Evolutionary conservation across 2,888 invertebrate genomes (phyloP).

Genomic region (Herminia tarsipennalis): DNA sequence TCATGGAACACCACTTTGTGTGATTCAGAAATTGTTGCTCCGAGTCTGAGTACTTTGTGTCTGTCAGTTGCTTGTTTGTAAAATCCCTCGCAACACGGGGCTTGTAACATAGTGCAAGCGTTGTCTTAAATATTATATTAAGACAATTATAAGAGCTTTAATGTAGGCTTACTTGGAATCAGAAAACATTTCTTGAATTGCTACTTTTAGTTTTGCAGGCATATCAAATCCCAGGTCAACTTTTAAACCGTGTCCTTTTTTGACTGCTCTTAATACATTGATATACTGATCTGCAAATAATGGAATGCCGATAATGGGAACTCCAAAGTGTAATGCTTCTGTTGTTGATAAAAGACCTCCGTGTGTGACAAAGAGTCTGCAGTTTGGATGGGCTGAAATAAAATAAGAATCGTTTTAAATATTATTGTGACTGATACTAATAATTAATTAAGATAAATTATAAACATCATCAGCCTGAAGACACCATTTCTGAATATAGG

Average conservation of each 20-base stretch:
- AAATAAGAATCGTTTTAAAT: no score
- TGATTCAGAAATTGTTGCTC: no score
- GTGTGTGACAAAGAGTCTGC: conserved; percentile 60
- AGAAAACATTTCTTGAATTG: conserved; percentile 52
- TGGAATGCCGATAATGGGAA: conserved; percentile 64
- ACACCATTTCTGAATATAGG: no score
- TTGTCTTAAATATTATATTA: neutral
- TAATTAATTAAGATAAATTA: no score
- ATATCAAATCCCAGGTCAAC: conserved; percentile 50
- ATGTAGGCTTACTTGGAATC: conserved; percentile 49
- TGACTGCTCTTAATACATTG: conserved; percentile 55
- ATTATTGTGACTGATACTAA: no score
- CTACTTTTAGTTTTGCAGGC: conserved; percentile 46
- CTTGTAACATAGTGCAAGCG: neutral
- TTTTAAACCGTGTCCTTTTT: conserved; percentile 54
- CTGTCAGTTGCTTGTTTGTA: no score
- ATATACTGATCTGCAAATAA: conserved; percentile 59
- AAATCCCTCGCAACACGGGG: no score
- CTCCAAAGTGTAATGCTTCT: conserved; percentile 58
- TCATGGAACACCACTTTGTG: no score
- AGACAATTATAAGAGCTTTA: neutral
- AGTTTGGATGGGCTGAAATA: conserved; percentile 64
- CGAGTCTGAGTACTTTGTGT: no score
- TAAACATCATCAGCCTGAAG: no score
- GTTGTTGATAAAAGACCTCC: conserved; percentile 61